Percentiles rank a stretch among this genome's conserved stretches.
phyloP scores from a whole-genome alignment of 2,113 vertebrate species.

The Vimba vimba region DNA sequence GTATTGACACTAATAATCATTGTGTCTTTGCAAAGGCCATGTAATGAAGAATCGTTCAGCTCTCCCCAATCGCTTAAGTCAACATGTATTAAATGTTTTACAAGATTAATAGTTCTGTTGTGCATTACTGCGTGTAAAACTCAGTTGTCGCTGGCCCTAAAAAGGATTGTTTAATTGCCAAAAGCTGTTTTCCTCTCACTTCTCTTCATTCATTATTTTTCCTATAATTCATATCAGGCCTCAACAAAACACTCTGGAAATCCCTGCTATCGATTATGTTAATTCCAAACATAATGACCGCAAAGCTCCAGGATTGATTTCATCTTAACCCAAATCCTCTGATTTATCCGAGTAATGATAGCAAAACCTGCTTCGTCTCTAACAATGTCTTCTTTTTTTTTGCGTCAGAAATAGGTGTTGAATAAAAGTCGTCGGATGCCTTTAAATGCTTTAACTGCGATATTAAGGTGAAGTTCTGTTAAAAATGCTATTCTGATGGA shows the following conservation, averaged over 20 bases:
- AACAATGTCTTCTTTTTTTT: background rate
- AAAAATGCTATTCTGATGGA: slow-evolving; percentile 8
- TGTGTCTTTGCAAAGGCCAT: background rate
- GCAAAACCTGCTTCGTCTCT: background rate
- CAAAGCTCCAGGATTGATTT: slow-evolving; percentile 15
- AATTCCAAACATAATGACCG: slow-evolving; percentile 15
- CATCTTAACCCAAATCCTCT: background rate
- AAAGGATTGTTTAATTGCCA: background rate
- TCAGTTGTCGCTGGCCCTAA: background rate
- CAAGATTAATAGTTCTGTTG: background rate
- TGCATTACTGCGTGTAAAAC: background rate
- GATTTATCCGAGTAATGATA: background rate
- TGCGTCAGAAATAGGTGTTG: background rate
- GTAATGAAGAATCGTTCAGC: background rate
- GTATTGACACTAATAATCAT: background rate
- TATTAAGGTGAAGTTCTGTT: slow-evolving; percentile 9
- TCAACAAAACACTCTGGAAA: background rate
- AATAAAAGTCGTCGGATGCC: background rate
- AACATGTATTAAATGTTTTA: background rate
- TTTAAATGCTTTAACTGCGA: background rate
- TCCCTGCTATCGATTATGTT: slow-evolving; percentile 29
- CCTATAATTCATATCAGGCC: background rate
- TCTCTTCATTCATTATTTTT: background rate
- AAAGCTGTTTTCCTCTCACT: background rate
- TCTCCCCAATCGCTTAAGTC: background rate